A percentile compares a stretch with the other conserved stretches of the same genome.
Conservation (phyloP, 2,113 vertebrate genomes). For the Corythornis madagascariensis region DNA sequence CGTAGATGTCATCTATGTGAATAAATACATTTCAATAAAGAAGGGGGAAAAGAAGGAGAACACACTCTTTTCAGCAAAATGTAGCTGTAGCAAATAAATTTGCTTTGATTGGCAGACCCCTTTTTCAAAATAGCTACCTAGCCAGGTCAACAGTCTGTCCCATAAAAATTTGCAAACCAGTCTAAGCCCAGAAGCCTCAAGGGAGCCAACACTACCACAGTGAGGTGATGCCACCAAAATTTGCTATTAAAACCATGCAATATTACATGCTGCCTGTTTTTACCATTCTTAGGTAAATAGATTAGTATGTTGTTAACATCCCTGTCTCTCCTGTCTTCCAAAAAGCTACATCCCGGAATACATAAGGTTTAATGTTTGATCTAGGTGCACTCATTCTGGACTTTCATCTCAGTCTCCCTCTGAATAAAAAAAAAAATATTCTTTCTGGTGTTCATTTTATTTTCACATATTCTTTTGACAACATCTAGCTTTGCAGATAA, state of each 20-base stretch:
- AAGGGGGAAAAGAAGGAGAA: background rate
- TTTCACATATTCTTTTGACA: background rate
- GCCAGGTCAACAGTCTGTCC: background rate
- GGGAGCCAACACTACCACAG: background rate
- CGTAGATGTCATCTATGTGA: background rate
- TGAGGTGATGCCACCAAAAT: background rate
- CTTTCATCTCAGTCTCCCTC: background rate
- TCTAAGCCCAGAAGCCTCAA: background rate
- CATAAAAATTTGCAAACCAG: background rate
- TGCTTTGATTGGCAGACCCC: background rate
- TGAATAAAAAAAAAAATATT: background rate
- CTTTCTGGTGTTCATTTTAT: background rate
- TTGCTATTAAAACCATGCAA: background rate
- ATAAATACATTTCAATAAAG: background rate
- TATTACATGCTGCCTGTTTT: background rate
- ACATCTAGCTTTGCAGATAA: background rate
- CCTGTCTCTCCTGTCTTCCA: background rate
- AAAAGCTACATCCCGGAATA: background rate
- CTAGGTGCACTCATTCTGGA: background rate
- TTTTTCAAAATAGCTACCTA: background rate
- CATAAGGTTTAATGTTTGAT: background rate
- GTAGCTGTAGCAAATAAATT: background rate
- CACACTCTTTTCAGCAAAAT: background rate
- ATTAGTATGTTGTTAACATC: background rate
- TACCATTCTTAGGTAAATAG: background rate